Evolutionary conservation across 2,888 invertebrate genomes (phyloP), one percentile per base, ranked within the genome.

Genomic region (Aromia moschata): DNA sequence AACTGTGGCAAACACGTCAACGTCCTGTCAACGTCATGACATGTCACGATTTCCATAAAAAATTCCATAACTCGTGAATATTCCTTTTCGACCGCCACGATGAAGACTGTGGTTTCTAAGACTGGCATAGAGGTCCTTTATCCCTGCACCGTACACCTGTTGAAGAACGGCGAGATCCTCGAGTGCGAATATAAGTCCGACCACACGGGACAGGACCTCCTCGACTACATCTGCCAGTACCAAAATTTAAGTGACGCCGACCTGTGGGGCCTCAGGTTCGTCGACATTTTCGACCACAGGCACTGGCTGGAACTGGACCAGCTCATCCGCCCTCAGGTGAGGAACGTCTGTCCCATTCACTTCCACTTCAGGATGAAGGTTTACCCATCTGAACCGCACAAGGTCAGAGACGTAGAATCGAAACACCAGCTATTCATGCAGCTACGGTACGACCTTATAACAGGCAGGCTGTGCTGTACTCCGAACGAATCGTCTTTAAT

Each of bases 121-220:
- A 65, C 62, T 1, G 67, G 66, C 5, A 58, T 69, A 17, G 65
- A 66, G 47, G 67, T 70, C 1, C 51, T 60, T 17, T 69, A 69
- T 37, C 70, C 65, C 0, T 69, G 68, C 31, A 61, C 61, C 2
- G 49, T 69, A n/a, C 67, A 70, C 41, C 47, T 70, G 2, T 59
- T 69, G 2, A 58, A 55, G 31, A 67, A 63, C 37, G 66, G 64
- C 1, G 61, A 64, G 38, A 61, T 64, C 16, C 49, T 67, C 10
- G 65, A 69, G 15, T 70, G 69, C 40, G 67, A 69, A 14, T 69
- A 66, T 54, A 70, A 67, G 56, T 69, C 69, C 0, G 60, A 67
- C 25, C 58, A 66, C 18, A 53, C 45, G 2, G 69, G 69, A n/a
- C 54, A 41, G 25, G 68, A 70, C 17, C 55, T 70, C 7, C 4